Evolutionary conservation across 2,797 vertebrate genomes (phyloP).

Genomic region (Macropus fuliginosus): DNA sequence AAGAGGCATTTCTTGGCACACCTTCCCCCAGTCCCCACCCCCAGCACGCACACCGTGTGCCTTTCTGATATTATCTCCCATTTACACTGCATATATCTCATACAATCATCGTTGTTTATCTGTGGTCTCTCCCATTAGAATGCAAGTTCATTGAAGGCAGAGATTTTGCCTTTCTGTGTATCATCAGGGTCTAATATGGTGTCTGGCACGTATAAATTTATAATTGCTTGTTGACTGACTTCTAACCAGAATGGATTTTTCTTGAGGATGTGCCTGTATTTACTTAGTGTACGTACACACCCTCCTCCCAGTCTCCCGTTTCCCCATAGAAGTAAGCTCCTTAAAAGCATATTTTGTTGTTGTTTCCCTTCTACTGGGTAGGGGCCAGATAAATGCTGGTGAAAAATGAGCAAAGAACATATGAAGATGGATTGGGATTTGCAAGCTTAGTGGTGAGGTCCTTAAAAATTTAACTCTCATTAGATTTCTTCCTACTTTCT

Average conservation of each 20-base stretch:
- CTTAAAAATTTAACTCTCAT: neutral
- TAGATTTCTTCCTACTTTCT: neutral
- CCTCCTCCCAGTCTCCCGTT: no score
- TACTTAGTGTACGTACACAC: neutral
- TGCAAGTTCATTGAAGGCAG: neutral
- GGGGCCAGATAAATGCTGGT: neutral
- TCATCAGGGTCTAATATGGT: neutral
- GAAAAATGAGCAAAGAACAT: conserved; percentile 1
- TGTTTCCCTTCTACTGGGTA: neutral
- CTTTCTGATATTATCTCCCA: neutral
- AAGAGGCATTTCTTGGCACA: neutral
- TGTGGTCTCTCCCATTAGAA: neutral
- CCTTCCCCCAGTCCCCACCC: neutral
- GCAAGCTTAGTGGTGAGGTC: neutral
- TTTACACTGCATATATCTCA: neutral
- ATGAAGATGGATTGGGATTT: neutral
- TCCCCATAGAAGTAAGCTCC: neutral
- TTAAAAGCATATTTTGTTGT: neutral
- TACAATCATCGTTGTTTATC: neutral
- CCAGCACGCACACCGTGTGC: neutral
- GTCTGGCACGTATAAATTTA: neutral
- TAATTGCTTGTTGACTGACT: neutral
- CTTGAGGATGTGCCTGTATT: neutral
- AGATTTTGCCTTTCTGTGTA: neutral
- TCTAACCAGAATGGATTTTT: neutral